phyloP scores from a whole-genome alignment of 2,888 invertebrate genomes.

The Drosophila cracens region DNA sequence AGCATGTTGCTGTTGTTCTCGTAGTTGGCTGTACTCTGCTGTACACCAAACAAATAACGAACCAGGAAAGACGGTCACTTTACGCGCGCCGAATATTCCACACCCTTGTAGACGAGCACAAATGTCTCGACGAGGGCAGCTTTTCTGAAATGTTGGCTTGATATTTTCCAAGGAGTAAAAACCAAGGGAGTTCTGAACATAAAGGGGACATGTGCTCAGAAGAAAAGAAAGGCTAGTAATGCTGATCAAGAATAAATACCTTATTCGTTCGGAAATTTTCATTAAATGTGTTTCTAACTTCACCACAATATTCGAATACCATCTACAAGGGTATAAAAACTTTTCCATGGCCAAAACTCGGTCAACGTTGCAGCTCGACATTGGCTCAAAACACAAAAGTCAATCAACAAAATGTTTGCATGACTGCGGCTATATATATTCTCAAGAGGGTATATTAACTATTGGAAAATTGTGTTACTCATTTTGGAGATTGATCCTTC shows the following conservation, averaged over 20 bases:
- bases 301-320: background rate
- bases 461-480: background rate
- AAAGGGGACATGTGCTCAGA: background rate
- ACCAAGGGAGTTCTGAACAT: background rate
- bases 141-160: background rate
- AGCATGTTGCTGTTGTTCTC: slow-evolving; percentile 22
- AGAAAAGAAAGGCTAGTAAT: background rate
- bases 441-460: background rate
- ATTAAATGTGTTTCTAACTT: background rate
- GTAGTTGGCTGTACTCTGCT: slow-evolving; percentile 7
- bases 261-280: background rate
- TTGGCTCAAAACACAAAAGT: slow-evolving; percentile 37
- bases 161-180: background rate
- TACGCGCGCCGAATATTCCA: background rate
- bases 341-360: slow-evolving; percentile 48
- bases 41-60: slow-evolving; percentile 47
- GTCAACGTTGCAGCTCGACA: slow-evolving; percentile 42
- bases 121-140: background rate
- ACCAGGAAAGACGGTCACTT: background rate
- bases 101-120: background rate
- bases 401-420: slow-evolving; percentile 57
- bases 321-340: slow-evolving; percentile 35
- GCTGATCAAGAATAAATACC: background rate
- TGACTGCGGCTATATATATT: slow-evolving; percentile 47
- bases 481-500: background rate